Evolutionary conservation across 1,140 invertebrate genomes (phyloP).

Genomic region (Drosophila ambigua): DNA sequence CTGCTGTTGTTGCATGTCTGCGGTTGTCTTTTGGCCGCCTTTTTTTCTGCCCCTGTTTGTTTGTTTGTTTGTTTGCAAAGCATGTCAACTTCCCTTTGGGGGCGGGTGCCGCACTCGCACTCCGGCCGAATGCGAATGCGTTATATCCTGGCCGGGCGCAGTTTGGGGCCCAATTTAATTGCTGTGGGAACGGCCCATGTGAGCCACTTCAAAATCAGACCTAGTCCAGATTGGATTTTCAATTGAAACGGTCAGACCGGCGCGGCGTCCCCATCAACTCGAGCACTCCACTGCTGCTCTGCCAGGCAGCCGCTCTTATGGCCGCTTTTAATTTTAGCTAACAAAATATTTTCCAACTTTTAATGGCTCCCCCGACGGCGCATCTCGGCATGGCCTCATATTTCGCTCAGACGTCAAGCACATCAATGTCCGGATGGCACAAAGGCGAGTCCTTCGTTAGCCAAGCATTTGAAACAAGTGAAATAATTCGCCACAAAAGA

Average conservation of each 20-base stretch:
- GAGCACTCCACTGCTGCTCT: not conserved
- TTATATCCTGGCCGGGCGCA: conserved; percentile 61
- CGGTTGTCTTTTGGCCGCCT: conserved; percentile 75
- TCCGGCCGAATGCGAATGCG: conserved; percentile 23
- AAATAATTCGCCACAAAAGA: not conserved
- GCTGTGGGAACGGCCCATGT: conserved; percentile 78
- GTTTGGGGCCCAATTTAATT: conserved; percentile 73
- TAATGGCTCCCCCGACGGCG: conserved; percentile 64
- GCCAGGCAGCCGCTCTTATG: conserved; percentile 11
- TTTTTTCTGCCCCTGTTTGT: conserved; percentile 55
- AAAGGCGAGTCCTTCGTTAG: not conserved
- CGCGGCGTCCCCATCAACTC: conserved; percentile 13
- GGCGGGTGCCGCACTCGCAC: not conserved
- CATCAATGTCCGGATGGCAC: too few species aligned
- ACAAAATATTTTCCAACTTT: conserved; percentile 75
- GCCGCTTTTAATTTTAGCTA: conserved; percentile 62
- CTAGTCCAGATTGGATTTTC: conserved; percentile 75
- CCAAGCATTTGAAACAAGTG: not conserved
- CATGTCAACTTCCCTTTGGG: conserved; percentile 66
- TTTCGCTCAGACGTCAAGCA: conserved; percentile 16
- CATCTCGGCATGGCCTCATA: conserved; percentile 36
- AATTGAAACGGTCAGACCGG: conserved; percentile 69
- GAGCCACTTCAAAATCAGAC: conserved; percentile 67
- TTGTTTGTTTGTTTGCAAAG: conserved; percentile 78
- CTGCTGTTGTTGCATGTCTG: conserved; percentile 61